Evolutionary conservation across 1,140 invertebrate genomes (phyloP).

Genomic region (Triops cancriformis): DNA sequence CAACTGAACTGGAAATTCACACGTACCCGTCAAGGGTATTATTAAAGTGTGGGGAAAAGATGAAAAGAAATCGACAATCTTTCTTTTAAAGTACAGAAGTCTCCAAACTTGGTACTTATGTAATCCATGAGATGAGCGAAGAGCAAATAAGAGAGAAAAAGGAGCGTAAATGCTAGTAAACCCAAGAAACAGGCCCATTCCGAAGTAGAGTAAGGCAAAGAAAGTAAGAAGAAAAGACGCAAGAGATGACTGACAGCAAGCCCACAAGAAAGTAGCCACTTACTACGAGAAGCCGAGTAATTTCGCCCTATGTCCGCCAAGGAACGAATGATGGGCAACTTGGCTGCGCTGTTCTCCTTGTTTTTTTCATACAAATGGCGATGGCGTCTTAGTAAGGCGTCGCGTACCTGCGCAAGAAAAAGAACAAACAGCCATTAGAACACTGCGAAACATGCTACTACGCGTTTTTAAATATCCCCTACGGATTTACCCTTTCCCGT

Average conservation of each 20-base stretch:
- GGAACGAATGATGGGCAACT: conserved; percentile 84
- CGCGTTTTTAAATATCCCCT: neutral
- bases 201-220: neutral
- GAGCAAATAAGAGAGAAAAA: conserved; percentile 21
- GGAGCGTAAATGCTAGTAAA: neutral
- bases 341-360: conserved; percentile 28
- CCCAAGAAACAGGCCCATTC: neutral
- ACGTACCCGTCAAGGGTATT: conserved; percentile 16
- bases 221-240: neutral
- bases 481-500: conserved; percentile 58
- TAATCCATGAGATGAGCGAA: neutral
- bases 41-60: conserved; percentile 20
- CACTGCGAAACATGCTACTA: neutral
- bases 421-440: neutral
- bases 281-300: conserved; percentile 59
- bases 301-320: conserved; percentile 93
- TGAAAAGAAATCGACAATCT: conserved; percentile 17
- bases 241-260: neutral
- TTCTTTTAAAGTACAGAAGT: neutral
- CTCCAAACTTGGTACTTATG: neutral
- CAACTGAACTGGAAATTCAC: neutral
- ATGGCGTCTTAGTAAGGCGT: conserved; percentile 81
- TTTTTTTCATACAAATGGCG: conserved; percentile 79
- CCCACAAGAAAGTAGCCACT: neutral
- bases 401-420: conserved; percentile 53